Conservation (phyloP, 2,888 invertebrate genomes). For the Gymnocheta viridis region DNA sequence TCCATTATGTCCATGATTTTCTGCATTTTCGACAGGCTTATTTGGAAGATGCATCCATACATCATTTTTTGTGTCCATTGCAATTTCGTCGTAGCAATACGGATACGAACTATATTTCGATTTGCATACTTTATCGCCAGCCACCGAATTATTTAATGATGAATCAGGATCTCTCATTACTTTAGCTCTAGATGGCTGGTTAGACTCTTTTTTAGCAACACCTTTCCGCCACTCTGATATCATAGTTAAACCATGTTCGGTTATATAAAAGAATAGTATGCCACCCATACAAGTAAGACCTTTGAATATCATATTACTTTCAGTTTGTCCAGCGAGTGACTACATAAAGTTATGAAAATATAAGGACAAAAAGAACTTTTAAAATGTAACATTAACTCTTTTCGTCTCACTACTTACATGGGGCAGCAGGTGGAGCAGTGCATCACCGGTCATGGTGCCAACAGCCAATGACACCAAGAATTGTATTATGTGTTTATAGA, state of each 20-base stretch:
- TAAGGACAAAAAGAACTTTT: background rate
- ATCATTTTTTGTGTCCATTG: constrained; percentile 87
- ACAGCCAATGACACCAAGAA: constrained; percentile 96
- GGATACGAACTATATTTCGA: constrained; percentile 95
- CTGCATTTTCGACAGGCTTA: constrained; percentile 59
- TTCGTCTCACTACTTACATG: constrained; percentile 85
- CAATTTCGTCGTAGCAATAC: constrained; percentile 93
- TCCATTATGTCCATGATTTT: constrained; percentile 63
- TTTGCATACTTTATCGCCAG: constrained; percentile 88
- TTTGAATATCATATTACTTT: constrained; percentile 91
- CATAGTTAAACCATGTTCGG: constrained; percentile 91
- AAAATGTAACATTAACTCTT: background rate
- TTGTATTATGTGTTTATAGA: constrained; percentile 94
- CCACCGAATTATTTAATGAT: constrained; percentile 80
- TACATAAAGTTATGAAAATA: constrained; percentile 67
- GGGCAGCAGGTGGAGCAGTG: constrained; percentile 94
- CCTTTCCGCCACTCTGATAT: constrained; percentile 91
- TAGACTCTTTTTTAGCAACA: constrained; percentile 86
- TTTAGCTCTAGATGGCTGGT: constrained; percentile 84
- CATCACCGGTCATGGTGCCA: constrained; percentile 95
- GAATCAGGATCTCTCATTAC: constrained; percentile 87
- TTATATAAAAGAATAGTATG: constrained; percentile 94
- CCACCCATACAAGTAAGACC: constrained; percentile 89
- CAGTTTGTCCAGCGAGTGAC: constrained; percentile 79
- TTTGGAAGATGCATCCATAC: constrained; percentile 81